Conservation (phyloP, 2,797 vertebrate species). For the Yasuhikotakia modesta region DNA sequence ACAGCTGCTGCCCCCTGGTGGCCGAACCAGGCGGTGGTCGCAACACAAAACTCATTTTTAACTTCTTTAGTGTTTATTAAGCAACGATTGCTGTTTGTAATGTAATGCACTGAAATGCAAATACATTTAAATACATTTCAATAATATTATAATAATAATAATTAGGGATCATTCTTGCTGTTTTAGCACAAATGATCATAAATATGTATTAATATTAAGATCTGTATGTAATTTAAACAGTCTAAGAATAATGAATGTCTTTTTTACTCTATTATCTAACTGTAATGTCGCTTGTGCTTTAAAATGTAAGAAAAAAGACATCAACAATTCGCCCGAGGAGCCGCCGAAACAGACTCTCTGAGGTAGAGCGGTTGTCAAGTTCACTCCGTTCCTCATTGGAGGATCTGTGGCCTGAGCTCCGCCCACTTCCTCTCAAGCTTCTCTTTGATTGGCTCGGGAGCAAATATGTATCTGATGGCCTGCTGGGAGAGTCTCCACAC, state of each 20-base stretch:
- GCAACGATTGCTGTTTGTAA: neutral
- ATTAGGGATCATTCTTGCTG: neutral
- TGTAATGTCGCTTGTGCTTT: neutral
- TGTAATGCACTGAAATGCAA: neutral
- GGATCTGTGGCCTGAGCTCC: slow-evolving; percentile 72
- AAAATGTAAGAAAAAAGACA: neutral
- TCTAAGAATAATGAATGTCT: neutral
- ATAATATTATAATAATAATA: neutral
- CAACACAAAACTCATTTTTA: neutral
- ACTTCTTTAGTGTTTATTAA: slow-evolving; percentile 20
- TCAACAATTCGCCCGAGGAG: neutral
- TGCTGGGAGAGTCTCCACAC: slow-evolving; percentile 88
- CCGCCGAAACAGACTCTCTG: neutral
- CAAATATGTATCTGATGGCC: slow-evolving; percentile 88
- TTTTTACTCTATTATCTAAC: too few species aligned
- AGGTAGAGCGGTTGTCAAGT: slow-evolving; percentile 31
- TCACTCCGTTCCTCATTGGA: slow-evolving; percentile 46
- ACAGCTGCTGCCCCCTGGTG: slow-evolving; percentile 46
- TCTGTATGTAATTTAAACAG: neutral
- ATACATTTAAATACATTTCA: neutral
- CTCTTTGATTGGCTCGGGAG: slow-evolving; percentile 78
- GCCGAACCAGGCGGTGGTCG: too few species aligned
- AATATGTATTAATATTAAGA: slow-evolving; percentile 26
- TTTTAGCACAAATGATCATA: neutral
- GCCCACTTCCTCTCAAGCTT: slow-evolving; percentile 85